These are phyloP conservation scores for Myripristis jacobus DNA, from an alignment of 2,797 vertebrate genomes.

Conservation along the genomic window DNA sequence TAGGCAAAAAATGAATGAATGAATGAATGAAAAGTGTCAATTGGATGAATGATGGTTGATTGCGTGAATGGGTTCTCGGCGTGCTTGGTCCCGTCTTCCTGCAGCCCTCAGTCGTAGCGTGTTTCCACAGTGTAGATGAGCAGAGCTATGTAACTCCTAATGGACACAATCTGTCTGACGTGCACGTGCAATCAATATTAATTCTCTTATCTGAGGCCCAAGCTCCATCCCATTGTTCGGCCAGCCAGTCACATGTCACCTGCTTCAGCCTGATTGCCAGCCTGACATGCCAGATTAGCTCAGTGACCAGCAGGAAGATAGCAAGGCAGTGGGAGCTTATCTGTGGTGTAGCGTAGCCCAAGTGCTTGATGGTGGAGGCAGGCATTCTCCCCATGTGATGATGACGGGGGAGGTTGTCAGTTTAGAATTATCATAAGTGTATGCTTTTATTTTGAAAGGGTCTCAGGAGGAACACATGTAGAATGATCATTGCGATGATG, in stretches of 20 bases:
- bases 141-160: slow-evolving; percentile 60
- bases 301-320: slow-evolving; percentile 58
- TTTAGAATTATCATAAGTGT: slow-evolving; percentile 22
- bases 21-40: too few species aligned
- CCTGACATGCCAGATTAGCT: slow-evolving; percentile 69
- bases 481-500: background rate
- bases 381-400: background rate
- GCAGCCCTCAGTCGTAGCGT: slow-evolving; percentile 17
- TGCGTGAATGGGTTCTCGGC: too few species aligned
- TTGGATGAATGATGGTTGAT: too few species aligned
- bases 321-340: slow-evolving; percentile 64
- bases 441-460: background rate
- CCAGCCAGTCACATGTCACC: slow-evolving; percentile 73
- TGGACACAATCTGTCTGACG: slow-evolving; percentile 73
- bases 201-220: slow-evolving; percentile 76
- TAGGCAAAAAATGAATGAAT: slow-evolving; percentile 5
- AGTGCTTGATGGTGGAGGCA: slow-evolving; percentile 40
- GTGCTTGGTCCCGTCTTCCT: slow-evolving; percentile 1
- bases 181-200: slow-evolving; percentile 80
- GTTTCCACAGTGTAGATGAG: slow-evolving; percentile 34
- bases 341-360: slow-evolving; percentile 36
- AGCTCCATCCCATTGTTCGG: slow-evolving; percentile 71
- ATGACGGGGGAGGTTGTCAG: slow-evolving; percentile 25
- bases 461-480: background rate
- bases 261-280: slow-evolving; percentile 70